Percentiles rank a stretch among this genome's conserved stretches.
Conservation (phyloP, 1,140 invertebrate species). For the Drosophila melanogaster region Release_6_plus_ISO1_MT NT_033777.3:22493501-22494000, state of each 20-base stretch:
- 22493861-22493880: constrained; percentile 40
- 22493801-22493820: not conserved
- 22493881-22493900: constrained; percentile 21
- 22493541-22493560: not conserved
- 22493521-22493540: no score
- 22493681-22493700: no score
- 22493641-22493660: no score
- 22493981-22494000: constrained; percentile 35
- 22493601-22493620: no score
- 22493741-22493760: constrained; percentile 6
- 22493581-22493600: no score
- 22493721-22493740: no score
- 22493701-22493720: no score
- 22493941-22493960: constrained; percentile 4
- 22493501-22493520: no score
- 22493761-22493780: constrained; percentile 48
- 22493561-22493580: no score
- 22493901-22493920: constrained; percentile 60
- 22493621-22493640: no score
- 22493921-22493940: constrained; percentile 15
- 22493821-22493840: constrained; percentile 45
- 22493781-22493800: constrained; percentile 4
- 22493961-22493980: constrained; percentile 36
- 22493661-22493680: no score
- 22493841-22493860: constrained; percentile 26